Evolutionary conservation across 2,888 invertebrate species (phyloP).

Genomic region (Orgyia antiqua): DNA sequence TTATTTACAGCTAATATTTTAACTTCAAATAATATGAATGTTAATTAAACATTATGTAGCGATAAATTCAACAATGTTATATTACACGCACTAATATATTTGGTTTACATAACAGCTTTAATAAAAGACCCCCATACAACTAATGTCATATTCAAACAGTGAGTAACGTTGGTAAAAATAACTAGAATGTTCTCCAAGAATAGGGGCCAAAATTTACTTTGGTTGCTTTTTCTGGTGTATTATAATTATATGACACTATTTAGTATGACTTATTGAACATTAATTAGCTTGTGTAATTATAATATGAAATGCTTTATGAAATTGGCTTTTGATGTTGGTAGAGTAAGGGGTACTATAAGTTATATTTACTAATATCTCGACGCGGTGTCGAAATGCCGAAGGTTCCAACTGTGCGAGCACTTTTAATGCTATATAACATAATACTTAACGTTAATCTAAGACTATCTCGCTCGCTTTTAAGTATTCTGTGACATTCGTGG

Average conservation of each 20-base stretch:
- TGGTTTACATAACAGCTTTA: neutral
- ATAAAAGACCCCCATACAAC: constrained; percentile 3
- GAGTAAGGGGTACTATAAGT: constrained; percentile 22
- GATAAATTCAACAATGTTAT: constrained; percentile 9
- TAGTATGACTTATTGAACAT: no score
- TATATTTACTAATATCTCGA: constrained; percentile 15
- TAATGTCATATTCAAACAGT: constrained; percentile 1
- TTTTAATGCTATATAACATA: no score
- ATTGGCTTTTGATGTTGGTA: constrained; percentile 32
- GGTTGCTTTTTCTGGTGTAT: constrained; percentile 6
- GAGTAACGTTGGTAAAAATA: no score
- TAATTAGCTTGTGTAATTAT: no score
- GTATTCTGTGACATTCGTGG: constrained; percentile 4
- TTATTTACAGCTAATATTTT: constrained; percentile 12
- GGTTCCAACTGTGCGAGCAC: neutral
- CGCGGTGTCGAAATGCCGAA: constrained; percentile 2
- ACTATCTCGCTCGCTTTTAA: neutral
- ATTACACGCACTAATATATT: constrained; percentile 4
- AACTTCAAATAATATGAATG: constrained; percentile 10
- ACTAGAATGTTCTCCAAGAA: constrained; percentile 13
- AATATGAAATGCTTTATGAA: constrained; percentile 20
- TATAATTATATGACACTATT: no score
- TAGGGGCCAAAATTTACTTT: constrained; percentile 28
- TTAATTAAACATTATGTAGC: constrained; percentile 12
- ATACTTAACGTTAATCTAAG: no score